A percentile compares a stretch with the other conserved stretches of the same genome.
Evolutionary conservation across 1,140 invertebrate species (phyloP).

Genomic region (Platyscapa corneri): DNA sequence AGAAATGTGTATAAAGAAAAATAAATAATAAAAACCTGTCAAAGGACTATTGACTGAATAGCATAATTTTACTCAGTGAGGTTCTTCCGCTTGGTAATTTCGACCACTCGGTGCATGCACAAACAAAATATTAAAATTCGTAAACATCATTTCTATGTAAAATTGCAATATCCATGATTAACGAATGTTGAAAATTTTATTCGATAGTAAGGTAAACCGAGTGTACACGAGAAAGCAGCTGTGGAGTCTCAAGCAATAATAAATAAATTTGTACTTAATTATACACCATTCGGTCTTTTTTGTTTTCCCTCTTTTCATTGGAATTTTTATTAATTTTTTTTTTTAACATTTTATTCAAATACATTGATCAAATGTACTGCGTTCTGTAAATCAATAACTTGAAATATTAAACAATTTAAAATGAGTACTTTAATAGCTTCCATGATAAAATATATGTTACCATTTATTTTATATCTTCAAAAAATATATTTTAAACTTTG

Average conservation of each 20-base stretch:
- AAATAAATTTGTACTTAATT: slow-evolving; percentile 61
- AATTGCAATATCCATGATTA: neutral
- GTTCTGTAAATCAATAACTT: too few species aligned
- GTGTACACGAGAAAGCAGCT: slow-evolving; percentile 24
- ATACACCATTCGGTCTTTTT: neutral
- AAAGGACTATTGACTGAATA: slow-evolving; percentile 47
- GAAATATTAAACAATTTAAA: too few species aligned
- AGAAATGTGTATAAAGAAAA: slow-evolving; percentile 2
- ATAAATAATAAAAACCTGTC: slow-evolving; percentile 17
- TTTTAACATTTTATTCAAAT: neutral
- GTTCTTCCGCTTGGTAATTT: slow-evolving; percentile 30
- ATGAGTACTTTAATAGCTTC: too few species aligned
- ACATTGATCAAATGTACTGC: neutral
- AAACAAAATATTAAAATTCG: neutral
- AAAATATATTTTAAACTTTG: too few species aligned
- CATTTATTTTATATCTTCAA: too few species aligned
- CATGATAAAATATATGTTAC: too few species aligned
- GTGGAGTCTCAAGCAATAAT: slow-evolving; percentile 56
- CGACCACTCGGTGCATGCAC: neutral
- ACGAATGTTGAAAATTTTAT: neutral
- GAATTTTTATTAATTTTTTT: neutral
- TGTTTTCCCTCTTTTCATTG: neutral
- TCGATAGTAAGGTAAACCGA: neutral
- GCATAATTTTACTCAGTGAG: slow-evolving; percentile 48
- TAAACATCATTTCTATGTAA: neutral